Conservation (phyloP, 2,888 invertebrate genomes). For the Rhagonycha lutea region DNA sequence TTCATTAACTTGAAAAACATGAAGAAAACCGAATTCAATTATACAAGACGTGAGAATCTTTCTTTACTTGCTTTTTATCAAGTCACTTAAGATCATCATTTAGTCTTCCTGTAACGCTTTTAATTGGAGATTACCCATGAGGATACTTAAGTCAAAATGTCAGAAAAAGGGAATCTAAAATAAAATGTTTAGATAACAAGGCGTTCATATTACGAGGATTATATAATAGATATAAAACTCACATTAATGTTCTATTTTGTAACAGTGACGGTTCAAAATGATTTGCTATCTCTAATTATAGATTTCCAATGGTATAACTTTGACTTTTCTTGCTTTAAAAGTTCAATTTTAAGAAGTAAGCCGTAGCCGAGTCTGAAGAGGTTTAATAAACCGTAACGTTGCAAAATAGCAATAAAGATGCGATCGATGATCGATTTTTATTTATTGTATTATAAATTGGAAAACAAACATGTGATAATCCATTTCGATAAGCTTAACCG, state of each 20-base stretch:
- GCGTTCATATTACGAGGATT: not conserved
- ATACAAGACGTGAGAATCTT: not conserved
- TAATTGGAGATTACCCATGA: not conserved
- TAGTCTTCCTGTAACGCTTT: not conserved
- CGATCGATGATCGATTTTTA: not conserved
- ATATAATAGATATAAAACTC: not conserved
- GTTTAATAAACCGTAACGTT: not conserved
- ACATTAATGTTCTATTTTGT: not conserved
- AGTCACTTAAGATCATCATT: not conserved
- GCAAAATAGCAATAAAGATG: not conserved
- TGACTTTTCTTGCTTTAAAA: not conserved
- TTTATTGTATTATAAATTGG: not conserved
- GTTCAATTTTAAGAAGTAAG: not conserved
- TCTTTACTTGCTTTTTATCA: not conserved
- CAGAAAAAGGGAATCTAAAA: not conserved
- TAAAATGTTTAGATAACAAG: not conserved
- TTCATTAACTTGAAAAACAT: not conserved
- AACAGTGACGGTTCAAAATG: not conserved
- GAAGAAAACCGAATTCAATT: not conserved
- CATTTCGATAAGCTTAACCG: slow-evolving; percentile 1
- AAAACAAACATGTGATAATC: slow-evolving; percentile 2
- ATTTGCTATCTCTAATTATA: not conserved
- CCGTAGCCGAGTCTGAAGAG: not conserved
- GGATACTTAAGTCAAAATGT: not conserved
- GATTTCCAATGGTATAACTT: not conserved